Conservation (phyloP, 2,113 vertebrate species). For the Aegithalos caudatus region DNA sequence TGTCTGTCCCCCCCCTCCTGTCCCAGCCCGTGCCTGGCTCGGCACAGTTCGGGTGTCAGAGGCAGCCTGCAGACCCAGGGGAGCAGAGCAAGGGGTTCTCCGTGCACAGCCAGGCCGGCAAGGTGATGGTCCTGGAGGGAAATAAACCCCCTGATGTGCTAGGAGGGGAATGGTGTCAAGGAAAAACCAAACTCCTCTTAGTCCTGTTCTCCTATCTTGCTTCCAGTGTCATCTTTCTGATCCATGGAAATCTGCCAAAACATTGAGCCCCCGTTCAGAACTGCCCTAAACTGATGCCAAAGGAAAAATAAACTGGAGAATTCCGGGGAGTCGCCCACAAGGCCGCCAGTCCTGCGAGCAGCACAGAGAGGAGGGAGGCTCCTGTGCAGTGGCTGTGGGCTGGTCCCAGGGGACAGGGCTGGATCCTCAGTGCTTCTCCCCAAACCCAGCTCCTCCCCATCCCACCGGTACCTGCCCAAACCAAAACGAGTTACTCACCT, state of each 20-base stretch:
- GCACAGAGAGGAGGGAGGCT: background rate
- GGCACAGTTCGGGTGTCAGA: background rate
- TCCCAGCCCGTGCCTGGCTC: no score
- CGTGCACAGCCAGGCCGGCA: background rate
- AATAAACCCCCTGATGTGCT: background rate
- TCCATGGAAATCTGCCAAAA: background rate
- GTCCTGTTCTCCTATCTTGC: accelerated
- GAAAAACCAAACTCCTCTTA: background rate
- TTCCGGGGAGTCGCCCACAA: no score
- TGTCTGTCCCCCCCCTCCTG: no score
- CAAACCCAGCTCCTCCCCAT: background rate
- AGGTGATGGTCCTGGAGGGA: background rate
- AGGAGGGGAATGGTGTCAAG: background rate
- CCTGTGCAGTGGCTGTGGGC: background rate
- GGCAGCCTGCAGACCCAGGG: background rate
- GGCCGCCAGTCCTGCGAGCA: accelerated
- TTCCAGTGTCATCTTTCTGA: background rate
- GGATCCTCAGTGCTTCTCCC: accelerated
- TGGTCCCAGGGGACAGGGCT: accelerated
- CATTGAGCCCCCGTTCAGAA: background rate
- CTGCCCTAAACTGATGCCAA: background rate
- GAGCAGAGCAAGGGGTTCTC: background rate
- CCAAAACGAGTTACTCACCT: background rate
- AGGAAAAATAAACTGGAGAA: background rate
- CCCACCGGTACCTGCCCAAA: background rate